phyloP scores from a whole-genome alignment of 1,140 invertebrate genomes.

The Drosophila truncata region DNA sequence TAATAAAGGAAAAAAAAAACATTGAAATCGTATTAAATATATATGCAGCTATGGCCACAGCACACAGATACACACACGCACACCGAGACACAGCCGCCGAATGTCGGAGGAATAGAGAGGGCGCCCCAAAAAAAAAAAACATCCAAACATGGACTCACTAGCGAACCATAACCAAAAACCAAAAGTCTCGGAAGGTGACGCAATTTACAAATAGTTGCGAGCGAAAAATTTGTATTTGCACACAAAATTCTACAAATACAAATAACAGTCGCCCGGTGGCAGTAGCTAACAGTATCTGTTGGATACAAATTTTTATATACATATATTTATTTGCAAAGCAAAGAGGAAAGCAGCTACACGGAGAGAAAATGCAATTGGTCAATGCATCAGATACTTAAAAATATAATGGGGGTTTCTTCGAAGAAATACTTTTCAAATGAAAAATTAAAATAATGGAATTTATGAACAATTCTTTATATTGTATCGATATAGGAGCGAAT shows the following conservation, averaged over 20 bases:
- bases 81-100: constrained; percentile 60
- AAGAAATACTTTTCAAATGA: neutral
- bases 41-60: constrained; percentile 63
- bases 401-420: neutral
- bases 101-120: constrained; percentile 22
- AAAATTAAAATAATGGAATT: too few relatives aligned
- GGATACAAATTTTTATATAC: constrained; percentile 16
- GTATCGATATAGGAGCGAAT: neutral
- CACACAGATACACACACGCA: constrained; percentile 26
- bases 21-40: constrained; percentile 78
- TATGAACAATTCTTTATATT: neutral
- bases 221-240: constrained; percentile 49
- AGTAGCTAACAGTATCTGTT: constrained; percentile 53
- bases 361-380: neutral
- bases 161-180: constrained; percentile 44
- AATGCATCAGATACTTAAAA: neutral
- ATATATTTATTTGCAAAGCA: constrained; percentile 34
- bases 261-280: constrained; percentile 37
- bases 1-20: constrained; percentile 20
- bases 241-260: constrained; percentile 59
- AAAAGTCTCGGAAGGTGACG: constrained; percentile 59
- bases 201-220: constrained; percentile 70
- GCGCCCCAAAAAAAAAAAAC: constrained; percentile 4
- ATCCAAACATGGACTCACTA: constrained; percentile 55
- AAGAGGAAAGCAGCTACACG: constrained; percentile 52